Conservation (phyloP, 2,113 vertebrate genomes). For the Corythaeola cristata region DNA sequence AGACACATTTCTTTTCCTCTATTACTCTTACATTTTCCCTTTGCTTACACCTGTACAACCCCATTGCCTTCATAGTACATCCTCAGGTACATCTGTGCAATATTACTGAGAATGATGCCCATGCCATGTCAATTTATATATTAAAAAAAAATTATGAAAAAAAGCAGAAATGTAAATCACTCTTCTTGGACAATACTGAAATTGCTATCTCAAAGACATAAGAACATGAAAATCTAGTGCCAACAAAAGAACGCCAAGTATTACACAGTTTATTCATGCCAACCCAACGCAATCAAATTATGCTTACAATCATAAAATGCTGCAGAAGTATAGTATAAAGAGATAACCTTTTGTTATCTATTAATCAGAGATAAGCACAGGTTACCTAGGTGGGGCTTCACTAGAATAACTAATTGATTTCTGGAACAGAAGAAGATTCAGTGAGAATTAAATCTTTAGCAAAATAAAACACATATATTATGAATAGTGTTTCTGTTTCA, state of each 20-base stretch:
- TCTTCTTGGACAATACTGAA: neutral
- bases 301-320: neutral
- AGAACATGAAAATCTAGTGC: neutral
- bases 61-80: neutral
- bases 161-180: neutral
- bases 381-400: neutral
- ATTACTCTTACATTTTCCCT: neutral
- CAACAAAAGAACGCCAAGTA: neutral
- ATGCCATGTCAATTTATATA: neutral
- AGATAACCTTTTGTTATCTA: neutral
- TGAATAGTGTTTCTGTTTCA: neutral
- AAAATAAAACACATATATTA: neutral
- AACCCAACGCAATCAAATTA: neutral
- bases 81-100: neutral
- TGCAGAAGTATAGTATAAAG: neutral
- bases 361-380: neutral
- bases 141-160: neutral
- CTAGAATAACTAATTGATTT: neutral
- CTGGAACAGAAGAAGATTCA: neutral
- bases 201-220: neutral
- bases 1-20: neutral
- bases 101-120: neutral
- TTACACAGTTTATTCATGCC: neutral
- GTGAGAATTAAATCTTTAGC: neutral
- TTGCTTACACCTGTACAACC: neutral